A percentile compares a stretch with the other conserved stretches of the same genome.
Conservation (phyloP, 2,797 vertebrate species). For the Malurus leucopterus region DNA sequence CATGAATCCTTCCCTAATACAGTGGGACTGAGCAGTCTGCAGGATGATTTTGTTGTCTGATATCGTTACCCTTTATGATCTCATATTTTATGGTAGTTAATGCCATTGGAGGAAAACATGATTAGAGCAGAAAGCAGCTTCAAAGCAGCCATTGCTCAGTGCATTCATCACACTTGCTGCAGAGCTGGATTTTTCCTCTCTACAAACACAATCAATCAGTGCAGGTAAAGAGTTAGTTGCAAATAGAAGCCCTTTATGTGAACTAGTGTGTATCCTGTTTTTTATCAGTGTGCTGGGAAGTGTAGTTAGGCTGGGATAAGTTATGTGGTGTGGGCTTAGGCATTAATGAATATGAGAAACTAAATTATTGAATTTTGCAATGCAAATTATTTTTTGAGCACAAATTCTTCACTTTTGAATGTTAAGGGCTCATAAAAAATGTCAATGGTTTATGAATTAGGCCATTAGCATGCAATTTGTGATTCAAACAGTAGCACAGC, state of each 20-base stretch:
- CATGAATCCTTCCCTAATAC: constrained; percentile 41
- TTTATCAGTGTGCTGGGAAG: constrained; percentile 61
- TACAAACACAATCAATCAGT: constrained; percentile 33
- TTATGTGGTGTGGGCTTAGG: constrained; percentile 76
- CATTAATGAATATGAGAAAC: constrained; percentile 79
- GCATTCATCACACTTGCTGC: constrained; percentile 27
- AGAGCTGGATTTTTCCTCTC: constrained; percentile 31
- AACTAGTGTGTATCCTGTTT: constrained; percentile 55
- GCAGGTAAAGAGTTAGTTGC: constrained; percentile 30
- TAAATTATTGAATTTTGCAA: constrained; percentile 80
- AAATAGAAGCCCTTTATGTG: constrained; percentile 52
- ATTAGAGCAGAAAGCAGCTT: constrained; percentile 61
- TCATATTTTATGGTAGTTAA: constrained; percentile 59
- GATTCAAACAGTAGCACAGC: constrained; percentile 69
- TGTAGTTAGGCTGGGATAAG: constrained; percentile 69
- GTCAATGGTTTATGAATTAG: constrained; percentile 80
- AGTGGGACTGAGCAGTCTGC: constrained; percentile 21
- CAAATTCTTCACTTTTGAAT: constrained; percentile 80
- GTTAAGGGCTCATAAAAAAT: constrained; percentile 78
- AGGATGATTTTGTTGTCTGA: constrained; percentile 52
- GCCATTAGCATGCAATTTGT: constrained; percentile 78
- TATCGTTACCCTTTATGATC: constrained; percentile 55
- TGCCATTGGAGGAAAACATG: constrained; percentile 45
- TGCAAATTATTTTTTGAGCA: constrained; percentile 79
- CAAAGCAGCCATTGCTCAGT: constrained; percentile 40